Conservation (phyloP, 2,888 invertebrate species). For the Tolmerus cingulatus region DNA sequence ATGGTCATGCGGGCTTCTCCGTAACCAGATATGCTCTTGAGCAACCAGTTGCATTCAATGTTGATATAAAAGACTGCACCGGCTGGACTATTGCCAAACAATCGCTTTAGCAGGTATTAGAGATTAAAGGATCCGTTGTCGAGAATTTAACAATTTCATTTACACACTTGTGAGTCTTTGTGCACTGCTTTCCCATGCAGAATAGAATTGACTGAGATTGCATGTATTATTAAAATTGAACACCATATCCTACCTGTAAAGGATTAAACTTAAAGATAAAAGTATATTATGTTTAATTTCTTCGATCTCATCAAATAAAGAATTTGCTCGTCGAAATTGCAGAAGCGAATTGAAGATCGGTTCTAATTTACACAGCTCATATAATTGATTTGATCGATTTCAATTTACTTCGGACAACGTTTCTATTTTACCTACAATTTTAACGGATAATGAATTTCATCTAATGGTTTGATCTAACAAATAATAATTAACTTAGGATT, state of each 20-base stretch:
- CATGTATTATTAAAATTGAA: not conserved
- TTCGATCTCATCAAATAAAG: too few species aligned
- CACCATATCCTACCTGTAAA: not conserved
- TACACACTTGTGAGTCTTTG: not conserved
- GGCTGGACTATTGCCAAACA: not conserved
- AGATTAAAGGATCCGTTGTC: not conserved
- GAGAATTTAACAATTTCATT: not conserved
- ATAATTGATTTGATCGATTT: too few species aligned
- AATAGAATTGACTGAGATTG: not conserved
- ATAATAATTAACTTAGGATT: too few species aligned
- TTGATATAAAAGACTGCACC: conserved; percentile 19
- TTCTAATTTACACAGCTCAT: too few species aligned
- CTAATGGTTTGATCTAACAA: too few species aligned
- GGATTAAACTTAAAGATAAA: too few species aligned
- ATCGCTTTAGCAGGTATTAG: not conserved
- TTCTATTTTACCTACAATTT: too few species aligned
- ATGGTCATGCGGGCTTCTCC: conserved; percentile 19
- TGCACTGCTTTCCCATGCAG: not conserved
- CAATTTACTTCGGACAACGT: too few species aligned
- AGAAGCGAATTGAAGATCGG: too few species aligned
- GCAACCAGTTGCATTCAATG: conserved; percentile 1
- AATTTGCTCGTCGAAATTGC: too few species aligned
- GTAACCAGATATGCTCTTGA: conserved; percentile 7
- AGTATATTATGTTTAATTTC: too few species aligned
- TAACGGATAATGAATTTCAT: too few species aligned